A percentile compares a stretch with the other conserved stretches of the same genome.
Conservation (phyloP, 1,140 invertebrate species). For the Pogonomyrmex californicus region DNA sequence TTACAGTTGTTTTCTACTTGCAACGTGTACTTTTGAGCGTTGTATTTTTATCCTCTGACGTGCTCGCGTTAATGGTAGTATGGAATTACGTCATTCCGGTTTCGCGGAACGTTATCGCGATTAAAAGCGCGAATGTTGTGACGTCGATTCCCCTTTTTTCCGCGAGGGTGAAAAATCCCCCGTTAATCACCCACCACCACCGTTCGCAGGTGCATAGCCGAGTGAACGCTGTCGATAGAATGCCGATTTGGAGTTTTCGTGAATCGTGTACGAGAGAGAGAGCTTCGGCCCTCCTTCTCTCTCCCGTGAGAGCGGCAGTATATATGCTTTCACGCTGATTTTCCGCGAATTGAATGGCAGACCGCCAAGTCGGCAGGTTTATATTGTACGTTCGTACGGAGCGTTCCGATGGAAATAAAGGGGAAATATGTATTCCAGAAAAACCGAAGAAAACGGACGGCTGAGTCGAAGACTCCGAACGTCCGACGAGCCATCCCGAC, state of each 20-base stretch:
- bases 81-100: background rate
- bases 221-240: constrained; percentile 3
- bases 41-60: background rate
- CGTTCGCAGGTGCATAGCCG: constrained; percentile 15
- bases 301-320: background rate
- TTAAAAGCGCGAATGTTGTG: background rate
- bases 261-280: background rate
- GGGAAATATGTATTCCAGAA: constrained; percentile 37
- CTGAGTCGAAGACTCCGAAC: background rate
- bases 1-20: background rate
- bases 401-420: constrained; percentile 44
- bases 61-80: background rate
- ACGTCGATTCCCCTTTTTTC: background rate
- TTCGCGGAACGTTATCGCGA: constrained; percentile 4
- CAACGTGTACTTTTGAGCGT: background rate
- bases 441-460: constrained; percentile 13
- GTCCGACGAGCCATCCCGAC: background rate
- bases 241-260: constrained; percentile 38
- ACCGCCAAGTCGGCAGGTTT: constrained; percentile 61
- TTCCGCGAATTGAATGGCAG: constrained; percentile 69
- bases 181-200: constrained; percentile 30
- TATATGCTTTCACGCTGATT: constrained; percentile 60
- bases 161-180: background rate
- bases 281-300: no score
- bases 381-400: constrained; percentile 49